Evolutionary conservation across 1,140 invertebrate species (phyloP), one percentile per base, ranked within the genome.

Genomic region (Aphidius ervi): DNA sequence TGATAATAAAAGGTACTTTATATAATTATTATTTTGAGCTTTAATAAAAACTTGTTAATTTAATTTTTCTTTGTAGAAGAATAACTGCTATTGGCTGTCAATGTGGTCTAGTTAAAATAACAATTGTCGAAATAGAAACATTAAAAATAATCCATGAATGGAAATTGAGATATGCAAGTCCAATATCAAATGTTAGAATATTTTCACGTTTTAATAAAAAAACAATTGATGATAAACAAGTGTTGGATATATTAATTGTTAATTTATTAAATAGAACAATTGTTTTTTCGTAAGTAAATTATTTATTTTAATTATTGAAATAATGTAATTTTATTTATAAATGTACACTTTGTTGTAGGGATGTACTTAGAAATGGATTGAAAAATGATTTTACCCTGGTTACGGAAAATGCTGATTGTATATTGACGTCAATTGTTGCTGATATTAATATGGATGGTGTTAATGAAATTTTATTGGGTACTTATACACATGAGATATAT

Each of bases 391-490:
- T 80, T 46, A 70, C 76, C 10, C 74, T 88, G 46, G 80, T 74
- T 37, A 85, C 80, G 67, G 82, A 87, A 65, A 75, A 71, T 5
- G 83, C 79, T 60, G 87, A 87, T 75, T 80, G 81, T 61, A 76
- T 84, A 42, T 73, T 85, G 10, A 85, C 86, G 67, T 82, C 82
- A 31, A 84, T 83, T 67, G 78, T 87, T 41, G 83, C 83, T 3
- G 88, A 91, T 70, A 78, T 91, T 57, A 86, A 90, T 74, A 87
- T 90, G 82, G 88, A 91, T 78, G 86, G 87, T 0, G 66, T 78
- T 49, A 84, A 87, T 72, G 88, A 91, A 79, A 85, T 92, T 63
- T 65, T 91, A 8, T 68, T 91, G 46, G 89, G 89, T 62, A 91
- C 86, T 7, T 90, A 88, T 78, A 80, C 79, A 53, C 82, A 86